A percentile compares a stretch with the other conserved stretches of the same genome.
Evolutionary conservation across 2,797 vertebrate genomes (phyloP).

Genomic region (Carcharodon carcharias): DNA sequence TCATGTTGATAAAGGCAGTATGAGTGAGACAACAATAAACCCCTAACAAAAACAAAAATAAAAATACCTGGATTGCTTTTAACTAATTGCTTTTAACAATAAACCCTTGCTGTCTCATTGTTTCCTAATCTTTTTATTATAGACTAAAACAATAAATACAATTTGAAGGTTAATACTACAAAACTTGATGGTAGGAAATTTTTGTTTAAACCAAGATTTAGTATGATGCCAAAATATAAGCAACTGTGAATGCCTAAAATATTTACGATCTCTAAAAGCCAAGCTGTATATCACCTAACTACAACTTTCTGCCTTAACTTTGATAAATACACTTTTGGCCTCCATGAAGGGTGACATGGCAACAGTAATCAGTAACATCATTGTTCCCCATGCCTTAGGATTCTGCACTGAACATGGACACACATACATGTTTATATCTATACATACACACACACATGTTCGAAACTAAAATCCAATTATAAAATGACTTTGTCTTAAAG

Average conservation of each 20-base stretch:
- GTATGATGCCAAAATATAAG: not conserved
- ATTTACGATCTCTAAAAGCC: not conserved
- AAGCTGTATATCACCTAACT: not conserved
- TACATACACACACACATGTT: not conserved
- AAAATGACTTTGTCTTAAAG: not conserved
- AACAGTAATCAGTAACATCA: not conserved
- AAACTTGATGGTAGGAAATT: not conserved
- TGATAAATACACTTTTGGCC: not conserved
- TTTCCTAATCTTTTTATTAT: not conserved
- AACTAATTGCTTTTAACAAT: too few relatives aligned
- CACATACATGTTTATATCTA: not conserved
- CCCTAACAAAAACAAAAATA: not conserved
- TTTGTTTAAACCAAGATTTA: not conserved
- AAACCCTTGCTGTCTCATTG: not conserved
- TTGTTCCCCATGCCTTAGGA: not conserved
- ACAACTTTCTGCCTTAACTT: not conserved
- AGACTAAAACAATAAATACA: not conserved
- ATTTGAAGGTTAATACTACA: not conserved
- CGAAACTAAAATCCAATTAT: not conserved
- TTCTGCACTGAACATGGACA: not conserved
- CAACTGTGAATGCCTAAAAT: not conserved
- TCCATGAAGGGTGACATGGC: not conserved
- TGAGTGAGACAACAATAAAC: not conserved
- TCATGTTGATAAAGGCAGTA: not conserved
- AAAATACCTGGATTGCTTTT: too few relatives aligned